Conservation (phyloP, 1,140 invertebrate species). For the Trissolcus basalis region DNA sequence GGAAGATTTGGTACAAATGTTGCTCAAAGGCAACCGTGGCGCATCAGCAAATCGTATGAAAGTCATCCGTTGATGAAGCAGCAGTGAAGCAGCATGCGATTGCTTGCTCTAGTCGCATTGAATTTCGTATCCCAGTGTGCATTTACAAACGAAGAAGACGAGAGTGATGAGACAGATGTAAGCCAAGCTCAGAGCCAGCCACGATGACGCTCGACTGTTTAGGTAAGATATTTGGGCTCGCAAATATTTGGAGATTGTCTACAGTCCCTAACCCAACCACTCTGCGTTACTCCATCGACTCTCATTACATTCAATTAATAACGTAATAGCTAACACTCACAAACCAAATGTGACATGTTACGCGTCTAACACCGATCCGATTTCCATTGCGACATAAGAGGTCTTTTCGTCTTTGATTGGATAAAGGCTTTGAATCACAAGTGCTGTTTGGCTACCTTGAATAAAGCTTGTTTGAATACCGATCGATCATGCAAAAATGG, state of each 20-base stretch:
- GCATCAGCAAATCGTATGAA: conserved; percentile 43
- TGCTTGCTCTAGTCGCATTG: conserved; percentile 54
- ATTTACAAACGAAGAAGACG: conserved; percentile 60
- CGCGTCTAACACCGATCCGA: conserved; percentile 13
- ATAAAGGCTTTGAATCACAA: conserved; percentile 6
- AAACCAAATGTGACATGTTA: conserved; percentile 47
- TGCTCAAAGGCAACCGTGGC: conserved; percentile 25
- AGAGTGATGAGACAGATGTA: conserved; percentile 60
- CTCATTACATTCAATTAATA: conserved; percentile 74
- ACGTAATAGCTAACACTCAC: conserved; percentile 62
- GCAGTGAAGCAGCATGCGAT: conserved; percentile 39
- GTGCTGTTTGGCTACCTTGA: not conserved
- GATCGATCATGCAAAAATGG: no score
- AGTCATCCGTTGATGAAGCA: conserved; percentile 38
- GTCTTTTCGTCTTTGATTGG: conserved; percentile 20
- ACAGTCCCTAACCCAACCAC: conserved; percentile 71
- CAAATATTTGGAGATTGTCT: conserved; percentile 77
- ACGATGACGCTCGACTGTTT: conserved; percentile 73
- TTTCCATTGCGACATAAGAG: conserved; percentile 22
- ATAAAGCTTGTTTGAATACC: no score
- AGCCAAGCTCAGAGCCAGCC: conserved; percentile 50
- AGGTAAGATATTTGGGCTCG: conserved; percentile 76
- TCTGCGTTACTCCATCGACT: conserved; percentile 69
- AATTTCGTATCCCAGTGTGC: conserved; percentile 55
- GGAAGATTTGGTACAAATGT: conserved; percentile 23